Evolutionary conservation across 2,888 invertebrate species (phyloP), one percentile per base, ranked within the genome.

Genomic region (Piscicola geometra): DNA sequence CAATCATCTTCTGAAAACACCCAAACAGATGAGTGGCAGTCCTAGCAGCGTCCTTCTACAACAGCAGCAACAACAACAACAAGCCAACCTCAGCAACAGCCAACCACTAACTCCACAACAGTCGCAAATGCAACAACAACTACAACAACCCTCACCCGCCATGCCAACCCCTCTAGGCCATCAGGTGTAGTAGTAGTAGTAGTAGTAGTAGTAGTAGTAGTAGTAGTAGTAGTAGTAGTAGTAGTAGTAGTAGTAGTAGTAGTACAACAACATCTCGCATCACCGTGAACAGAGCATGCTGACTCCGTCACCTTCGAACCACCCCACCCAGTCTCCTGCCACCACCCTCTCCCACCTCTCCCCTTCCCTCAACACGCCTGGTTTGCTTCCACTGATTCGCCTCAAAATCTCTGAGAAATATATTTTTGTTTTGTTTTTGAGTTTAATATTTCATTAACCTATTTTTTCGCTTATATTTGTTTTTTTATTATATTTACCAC

Each of bases 101-200:
- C 47, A 32, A 0, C 32, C 52, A 21, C 52, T 50, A 52, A 41
- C 41, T 9, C 50, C 71, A 25, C 71, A 71, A 52, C n/a, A n/a
- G n/a, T 52, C 47, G 21, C 50, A 30, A 2, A 25, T 64, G 25
- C 36, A 70, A 41, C 73, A 73, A 56, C 73, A 73, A 33, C 30
- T 73, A 36, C 73, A 64, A 56, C 73, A 52, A 35, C 73, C 73
- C n/a, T 73, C 73, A 64, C 73, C 73, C n/a, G n/a, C 64, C n/a
- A 73, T 56, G 1, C 36, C 56, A 15, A 64, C 32, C 25, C 33
- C 52, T 64, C 36, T 52, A 12, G 30, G n/a, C 35, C 73, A 60
- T 21, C 60, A 56, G 60, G 60, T 56, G n/a, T 25, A 18, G 21
- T 56, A 3, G 25, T 5, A 18, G n/a, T n/a, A n/a, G n/a, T n/a